A percentile compares a stretch with the other conserved stretches of the same genome.
These are phyloP conservation scores for Drosophila demipolita DNA, from an alignment of 2,888 invertebrate species.

Conservation along the genomic window DNA sequence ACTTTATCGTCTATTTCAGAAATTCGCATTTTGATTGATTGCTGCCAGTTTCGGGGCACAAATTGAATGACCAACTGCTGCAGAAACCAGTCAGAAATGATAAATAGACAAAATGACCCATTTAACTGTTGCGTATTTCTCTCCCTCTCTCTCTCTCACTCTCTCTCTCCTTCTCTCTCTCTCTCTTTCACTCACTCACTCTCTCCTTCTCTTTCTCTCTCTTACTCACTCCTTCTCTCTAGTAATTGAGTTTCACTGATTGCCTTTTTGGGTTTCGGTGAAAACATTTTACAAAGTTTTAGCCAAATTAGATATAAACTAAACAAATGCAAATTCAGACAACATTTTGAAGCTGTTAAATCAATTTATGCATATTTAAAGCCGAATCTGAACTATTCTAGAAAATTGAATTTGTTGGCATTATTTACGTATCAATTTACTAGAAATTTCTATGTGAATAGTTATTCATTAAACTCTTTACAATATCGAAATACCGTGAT, in stretches of 20 bases:
- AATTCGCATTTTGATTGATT: conserved; percentile 63
- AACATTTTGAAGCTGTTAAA: not conserved
- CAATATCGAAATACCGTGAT: not conserved
- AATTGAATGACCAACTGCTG: conserved; percentile 68
- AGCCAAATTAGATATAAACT: conserved; percentile 10
- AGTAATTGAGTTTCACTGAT: conserved; percentile 52
- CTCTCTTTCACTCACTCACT: not conserved
- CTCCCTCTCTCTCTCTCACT: not conserved
- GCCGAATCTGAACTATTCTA: too few species aligned
- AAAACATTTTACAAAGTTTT: conserved; percentile 25
- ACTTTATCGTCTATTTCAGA: conserved; percentile 15
- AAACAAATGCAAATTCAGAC: not conserved
- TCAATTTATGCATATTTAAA: not conserved
- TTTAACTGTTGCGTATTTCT: conserved; percentile 62
- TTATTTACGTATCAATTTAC: not conserved
- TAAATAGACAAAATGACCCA: conserved; percentile 64
- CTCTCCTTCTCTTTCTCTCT: not conserved
- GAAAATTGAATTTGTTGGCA: not conserved
- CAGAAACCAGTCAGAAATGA: conserved; percentile 55
- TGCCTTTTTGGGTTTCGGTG: conserved; percentile 15
- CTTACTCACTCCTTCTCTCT: not conserved
- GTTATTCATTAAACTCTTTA: not conserved
- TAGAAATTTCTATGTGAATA: not conserved
- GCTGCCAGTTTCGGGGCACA: conserved; percentile 61
- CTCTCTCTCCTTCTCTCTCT: not conserved